Base-by-base conservation (phyloP, 1,140 invertebrate genomes). In the Oscheius sp. region DNA sequence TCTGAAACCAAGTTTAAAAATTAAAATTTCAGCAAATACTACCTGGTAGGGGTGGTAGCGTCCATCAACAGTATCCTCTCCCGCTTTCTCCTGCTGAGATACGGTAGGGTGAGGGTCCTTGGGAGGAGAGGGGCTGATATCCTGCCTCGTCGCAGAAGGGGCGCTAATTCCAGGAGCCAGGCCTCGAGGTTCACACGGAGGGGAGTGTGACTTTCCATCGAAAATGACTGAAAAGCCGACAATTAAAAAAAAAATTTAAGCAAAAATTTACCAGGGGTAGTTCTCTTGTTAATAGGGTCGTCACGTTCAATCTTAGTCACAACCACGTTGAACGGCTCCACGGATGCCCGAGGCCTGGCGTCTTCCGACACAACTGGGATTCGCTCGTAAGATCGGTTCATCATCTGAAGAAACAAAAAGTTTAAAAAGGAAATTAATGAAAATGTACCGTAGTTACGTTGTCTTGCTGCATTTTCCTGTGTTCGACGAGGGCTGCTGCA, bases 381-480 rank as follows among this genome's bases (percentile, higher is more conserved):
- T 36, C 55, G 67, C n/a, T 68, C 55, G 3, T 55, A 26, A 13
- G 49, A 55, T 13, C 49, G 49, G 49, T 55, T 55, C 49, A 55
- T 20, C 4, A 55, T 26, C 49, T 55, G 23, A 7, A 42, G 62
- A 55, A 23, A 55, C 49, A 23, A 26, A 23, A 26, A 20, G 38
- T 42, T 42, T 15, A 7, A 26, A 7, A 55, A 55, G 23, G 23
- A 55, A 55, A 55, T n/a, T 10, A 55, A 23, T 7, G 49, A 15
- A 29, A 29, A 34, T 71, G 45, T 46, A 58, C 69, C 13, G 45
- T 1, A 32, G 26, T 49, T 59, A 34, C 35, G 1, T 45, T 31
- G n/a, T 71, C 52, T 28, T 64, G 59, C n/a, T 71, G 69, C 69
- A 71, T 71, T 49, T 58, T 62, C 29, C 69, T 31, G 32, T 71